Base-by-base conservation (phyloP, 2,797 vertebrate species). In the Enteromius mattozi region DNA sequence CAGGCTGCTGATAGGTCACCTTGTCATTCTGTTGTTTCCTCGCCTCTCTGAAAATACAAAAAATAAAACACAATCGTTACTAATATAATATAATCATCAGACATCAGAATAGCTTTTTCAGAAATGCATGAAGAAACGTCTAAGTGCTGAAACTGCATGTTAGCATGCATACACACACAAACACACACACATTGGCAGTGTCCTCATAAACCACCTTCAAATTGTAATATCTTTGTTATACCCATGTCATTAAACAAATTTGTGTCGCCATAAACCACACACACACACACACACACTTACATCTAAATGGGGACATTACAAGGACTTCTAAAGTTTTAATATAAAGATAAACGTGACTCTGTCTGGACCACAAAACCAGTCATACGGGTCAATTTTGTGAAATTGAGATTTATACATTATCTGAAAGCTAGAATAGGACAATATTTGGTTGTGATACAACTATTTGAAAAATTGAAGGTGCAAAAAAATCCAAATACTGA, bases 41-140 rank as follows among this genome's bases (percentile, higher is more conserved):
- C 33, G 42, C 88, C 76, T 88, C 78, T 35, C 93, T 94, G 89
- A 72, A 91, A 91, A 27, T 72, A 85, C 0, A 84, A 85, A 30
- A 9, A 80, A 37, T 17, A 72, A 65, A 40, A 66, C 75, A 33
- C 9, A 51, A 33, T 68, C n/a, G 37, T 74, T 10, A 66, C 14
- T 35, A 78, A 49, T 49, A 33, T 45, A 40, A 78, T 40, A 79
- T 10, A 47, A 79, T 49, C 35, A 78, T 61, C 33, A 78, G 37
- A 74, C 33, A 45, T 33, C 14, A 69, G 17, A 68, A 19, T 33
- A 5, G 5, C 9, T 72, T 13, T 30, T 51, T 49, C 16, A 75
- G 27, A 72, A 82, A 56, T n/a, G 21, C 9, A 56, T 56, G 4
- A 47, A 27, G 51, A 72, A 74, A 33, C n/a, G 65, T 79, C 65